A percentile compares a stretch with the other conserved stretches of the same genome.
phyloP scores from a whole-genome alignment of 2,113 vertebrate genomes.

The Malaclemys terrapin region DNA sequence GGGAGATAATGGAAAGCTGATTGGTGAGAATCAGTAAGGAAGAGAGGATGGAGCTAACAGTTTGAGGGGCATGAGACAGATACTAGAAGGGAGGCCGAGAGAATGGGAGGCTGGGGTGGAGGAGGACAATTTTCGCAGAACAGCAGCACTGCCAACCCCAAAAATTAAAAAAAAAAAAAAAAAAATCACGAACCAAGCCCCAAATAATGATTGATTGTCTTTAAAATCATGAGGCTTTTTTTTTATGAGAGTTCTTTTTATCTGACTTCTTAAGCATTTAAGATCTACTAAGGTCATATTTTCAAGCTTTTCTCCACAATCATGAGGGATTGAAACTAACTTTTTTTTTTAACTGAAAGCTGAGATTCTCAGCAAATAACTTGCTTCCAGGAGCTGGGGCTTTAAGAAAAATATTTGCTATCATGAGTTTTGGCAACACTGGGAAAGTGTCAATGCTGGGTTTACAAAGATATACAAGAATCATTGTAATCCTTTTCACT shows the following conservation, averaged over 20 bases:
- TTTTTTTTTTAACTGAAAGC: background rate
- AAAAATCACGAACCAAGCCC: background rate
- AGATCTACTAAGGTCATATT: background rate
- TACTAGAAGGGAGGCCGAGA: no score
- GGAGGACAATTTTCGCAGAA: background rate
- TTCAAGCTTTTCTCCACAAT: background rate
- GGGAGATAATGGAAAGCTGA: no score
- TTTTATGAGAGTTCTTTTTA: background rate
- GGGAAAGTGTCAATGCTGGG: background rate
- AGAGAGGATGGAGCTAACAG: no score
- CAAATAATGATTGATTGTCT: background rate
- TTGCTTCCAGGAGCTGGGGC: slow-evolving; percentile 1
- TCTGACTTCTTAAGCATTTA: background rate
- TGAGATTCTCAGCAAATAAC: background rate
- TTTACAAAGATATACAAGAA: background rate
- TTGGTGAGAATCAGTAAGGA: no score
- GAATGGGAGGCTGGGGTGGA: background rate
- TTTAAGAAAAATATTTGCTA: background rate
- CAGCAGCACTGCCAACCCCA: background rate
- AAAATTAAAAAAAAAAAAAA: background rate
- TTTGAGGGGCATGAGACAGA: no score
- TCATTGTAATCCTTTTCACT: background rate
- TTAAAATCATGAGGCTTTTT: background rate
- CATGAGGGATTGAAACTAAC: background rate
- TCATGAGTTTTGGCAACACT: background rate